Base-by-base conservation (phyloP, 2,113 vertebrate genomes). In the Lipotes vexillifer region DNA sequence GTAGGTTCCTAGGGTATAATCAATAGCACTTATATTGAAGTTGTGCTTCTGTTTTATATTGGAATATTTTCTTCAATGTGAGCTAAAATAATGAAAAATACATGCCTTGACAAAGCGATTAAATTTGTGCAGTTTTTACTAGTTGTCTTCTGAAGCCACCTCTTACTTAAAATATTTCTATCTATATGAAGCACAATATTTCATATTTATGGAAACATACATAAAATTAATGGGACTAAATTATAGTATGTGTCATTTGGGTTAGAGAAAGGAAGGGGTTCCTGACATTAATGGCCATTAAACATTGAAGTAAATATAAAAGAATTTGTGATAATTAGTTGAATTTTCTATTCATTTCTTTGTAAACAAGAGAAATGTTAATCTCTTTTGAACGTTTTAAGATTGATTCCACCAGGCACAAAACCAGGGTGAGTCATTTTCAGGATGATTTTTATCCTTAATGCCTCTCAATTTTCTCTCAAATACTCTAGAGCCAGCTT, bases 31-130 rank as follows among this genome's bases (percentile, higher is more conserved):
- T 94, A 52, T 46, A 41, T 72, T 87, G 18, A 25, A 33, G 3
- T 92, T 90, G 31, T 92, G 25, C 4, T 92, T 90, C 68, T 94
- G 52, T 80, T 93, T 93, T 74, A 65, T 84, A 13, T 63, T 83
- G 10, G n/a, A 65, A 93, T 91, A 4, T 88, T 92, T 82, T 68
- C 15, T 96, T 90, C 23, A 71, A 0, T 90, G 17, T 63, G 31
- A 84, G 23, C 41, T 81, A 46, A 92, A 88, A 82, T 89, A 94
- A 74, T 82, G 11, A 77, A 41, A 83, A 68, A 14, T 63, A 33
- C 8, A 41, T 80, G 36, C 38, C 12, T 61, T 59, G 4, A 90
- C 25, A 87, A 80, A 85, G 61, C 57, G 11, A 41, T 86, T 65
- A 65, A 38, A 69, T 72, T 89, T 82, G 3, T 88, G 1, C 94